Evolutionary conservation across 2,888 invertebrate genomes (phyloP).

Genomic region (Hermaeophaga mercurialis): DNA sequence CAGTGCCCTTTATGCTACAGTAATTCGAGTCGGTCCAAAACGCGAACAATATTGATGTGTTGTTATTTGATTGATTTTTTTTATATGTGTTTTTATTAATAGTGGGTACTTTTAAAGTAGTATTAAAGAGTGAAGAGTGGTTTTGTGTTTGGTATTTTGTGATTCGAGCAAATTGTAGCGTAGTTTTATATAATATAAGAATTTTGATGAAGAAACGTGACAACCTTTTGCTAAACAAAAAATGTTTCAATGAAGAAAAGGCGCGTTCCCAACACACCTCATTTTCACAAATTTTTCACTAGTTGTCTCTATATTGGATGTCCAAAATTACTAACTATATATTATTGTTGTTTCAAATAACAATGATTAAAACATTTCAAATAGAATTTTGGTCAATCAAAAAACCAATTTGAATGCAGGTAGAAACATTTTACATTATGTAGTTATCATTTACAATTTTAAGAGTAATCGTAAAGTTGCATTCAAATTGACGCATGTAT

Average conservation of each 20-base stretch:
- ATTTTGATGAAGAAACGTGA: constrained; percentile 29
- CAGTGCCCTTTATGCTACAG: constrained; percentile 9
- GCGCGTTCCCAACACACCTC: constrained; percentile 36
- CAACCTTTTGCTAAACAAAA: constrained; percentile 29
- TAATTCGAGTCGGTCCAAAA: constrained; percentile 2
- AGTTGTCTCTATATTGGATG: constrained; percentile 26
- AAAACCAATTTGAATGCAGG: constrained; percentile 34
- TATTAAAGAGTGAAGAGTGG: constrained; percentile 6
- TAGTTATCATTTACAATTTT: constrained; percentile 17
- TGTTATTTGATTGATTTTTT: constrained; percentile 4
- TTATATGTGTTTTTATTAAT: constrained; percentile 4
- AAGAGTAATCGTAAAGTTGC: constrained; percentile 18
- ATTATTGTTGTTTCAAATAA: not conserved
- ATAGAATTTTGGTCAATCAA: constrained; percentile 31
- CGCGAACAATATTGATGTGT: constrained; percentile 1
- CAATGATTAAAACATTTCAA: not conserved
- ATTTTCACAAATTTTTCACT: constrained; percentile 32
- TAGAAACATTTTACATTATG: constrained; percentile 17
- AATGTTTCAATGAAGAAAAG: constrained; percentile 23
- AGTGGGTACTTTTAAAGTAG: constrained; percentile 13
- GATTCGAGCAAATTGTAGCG: constrained; percentile 3
- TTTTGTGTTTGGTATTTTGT: not conserved
- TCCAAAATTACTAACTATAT: constrained; percentile 29
- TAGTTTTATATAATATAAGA: constrained; percentile 4
- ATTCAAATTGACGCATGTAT: constrained; percentile 28